Base-by-base conservation (phyloP, 2,797 vertebrate species). In the Acipenser oxyrinchus region DNA sequence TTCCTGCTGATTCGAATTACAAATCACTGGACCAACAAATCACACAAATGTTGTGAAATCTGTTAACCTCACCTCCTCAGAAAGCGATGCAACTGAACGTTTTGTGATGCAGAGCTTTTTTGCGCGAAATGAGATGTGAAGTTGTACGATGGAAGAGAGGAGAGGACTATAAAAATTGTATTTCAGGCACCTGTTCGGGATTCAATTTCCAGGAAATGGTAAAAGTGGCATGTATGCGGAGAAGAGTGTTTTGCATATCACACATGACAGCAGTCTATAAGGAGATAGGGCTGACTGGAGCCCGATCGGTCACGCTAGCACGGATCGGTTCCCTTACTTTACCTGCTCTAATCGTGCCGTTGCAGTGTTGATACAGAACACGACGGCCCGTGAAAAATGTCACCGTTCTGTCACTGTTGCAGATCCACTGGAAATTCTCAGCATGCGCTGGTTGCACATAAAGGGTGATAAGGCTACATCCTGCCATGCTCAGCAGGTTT, bases 401-500 rank as follows among this genome's bases (percentile, higher is more conserved):
- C 84, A 83, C 79, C 73, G 76, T 78, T 73, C 77, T 77, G 83
- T 77, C 71, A 74, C 74, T 70, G 75, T 81, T 73, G 80, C 71
- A 76, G 83, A 80, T 83, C 84, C 77, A 77, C 81, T 62, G 79
- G 86, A 81, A 79, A 81, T 79, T 83, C 57, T 82, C 81, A 71
- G 79, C 75, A 65, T 69, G 76, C 76, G 50, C 79, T 77, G 74
- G 78, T 81, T 68, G 83, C 83, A 70, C 82, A 75, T 60, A 73
- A 78, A 79, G 85, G 79, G 76, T 71, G 87, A 87, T 83, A 83
- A 88, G 87, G 77, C 81, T 64, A 72, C 68, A 71, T 78, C 83
- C 86, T 69, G 83, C 87, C 83, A 80, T 65, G 86, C 86, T 86
- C 88, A 86, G 84, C 82, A 77, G 86, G 78, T 80, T 87, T 81